Evolutionary conservation across 2,113 vertebrate species (phyloP).

Genomic region (Ciconia boyciana): DNA sequence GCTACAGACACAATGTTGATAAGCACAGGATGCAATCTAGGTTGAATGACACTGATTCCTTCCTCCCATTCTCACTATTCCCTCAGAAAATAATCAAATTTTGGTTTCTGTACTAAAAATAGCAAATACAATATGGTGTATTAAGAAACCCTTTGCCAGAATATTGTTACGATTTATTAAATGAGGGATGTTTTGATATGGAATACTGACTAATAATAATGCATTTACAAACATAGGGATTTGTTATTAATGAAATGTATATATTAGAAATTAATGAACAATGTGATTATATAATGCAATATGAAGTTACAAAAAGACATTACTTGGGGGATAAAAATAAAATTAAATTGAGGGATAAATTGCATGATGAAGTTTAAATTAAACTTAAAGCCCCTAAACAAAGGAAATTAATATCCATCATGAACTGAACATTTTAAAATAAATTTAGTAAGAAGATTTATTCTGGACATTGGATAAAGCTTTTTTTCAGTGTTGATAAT

Average conservation of each 20-base stretch:
- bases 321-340: background rate
- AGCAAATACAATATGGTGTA: background rate
- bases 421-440: background rate
- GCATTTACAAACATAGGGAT: background rate
- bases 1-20: background rate
- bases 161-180: background rate
- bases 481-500: background rate
- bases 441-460: background rate
- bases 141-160: background rate
- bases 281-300: background rate
- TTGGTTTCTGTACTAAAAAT: background rate
- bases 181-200: background rate
- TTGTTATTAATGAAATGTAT: background rate
- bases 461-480: background rate
- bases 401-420: background rate
- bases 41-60: background rate
- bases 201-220: background rate
- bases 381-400: background rate
- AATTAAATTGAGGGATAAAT: background rate
- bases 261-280: background rate
- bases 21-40: background rate
- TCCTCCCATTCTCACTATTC: background rate
- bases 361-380: background rate
- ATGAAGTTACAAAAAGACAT: background rate
- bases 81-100: background rate